These are phyloP conservation scores for Poeciliopsis paucimaculata DNA, from an alignment of 2,797 vertebrate genomes.

Conservation along the genomic window DNA sequence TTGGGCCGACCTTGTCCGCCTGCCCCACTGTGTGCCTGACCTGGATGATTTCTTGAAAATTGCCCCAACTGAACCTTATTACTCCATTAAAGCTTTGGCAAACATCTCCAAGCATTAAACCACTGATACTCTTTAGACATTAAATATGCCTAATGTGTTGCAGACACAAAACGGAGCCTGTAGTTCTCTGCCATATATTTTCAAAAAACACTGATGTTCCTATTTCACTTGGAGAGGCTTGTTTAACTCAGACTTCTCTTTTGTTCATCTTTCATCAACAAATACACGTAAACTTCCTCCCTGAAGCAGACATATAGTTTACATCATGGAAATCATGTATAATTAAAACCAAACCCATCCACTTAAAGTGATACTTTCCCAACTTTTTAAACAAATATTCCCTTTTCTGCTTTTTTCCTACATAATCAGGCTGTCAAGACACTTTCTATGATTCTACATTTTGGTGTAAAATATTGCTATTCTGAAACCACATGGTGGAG, in stretches of 20 bases:
- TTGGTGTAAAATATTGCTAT: conserved; percentile 5
- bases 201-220: background rate
- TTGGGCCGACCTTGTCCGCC: background rate
- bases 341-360: conserved; percentile 2
- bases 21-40: background rate
- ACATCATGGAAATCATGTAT: conserved; percentile 2
- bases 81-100: background rate
- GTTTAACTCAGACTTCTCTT: background rate
- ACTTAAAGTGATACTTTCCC: conserved; percentile 1
- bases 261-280: conserved; percentile 6
- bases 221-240: background rate
- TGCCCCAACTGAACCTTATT: background rate
- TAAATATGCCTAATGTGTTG: background rate
- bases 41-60: background rate
- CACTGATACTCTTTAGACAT: background rate
- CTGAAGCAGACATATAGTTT: background rate
- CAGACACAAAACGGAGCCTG: background rate
- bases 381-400: conserved; percentile 5
- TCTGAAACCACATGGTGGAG: conserved; percentile 2
- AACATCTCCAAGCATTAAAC: background rate
- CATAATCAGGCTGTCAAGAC: conserved; percentile 2
- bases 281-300: conserved; percentile 1
- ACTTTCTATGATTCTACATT: background rate
- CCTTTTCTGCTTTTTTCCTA: background rate
- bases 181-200: background rate